A percentile compares a stretch with the other conserved stretches of the same genome.
Conservation (phyloP, 2,113 vertebrate species). For the Ia io region DNA sequence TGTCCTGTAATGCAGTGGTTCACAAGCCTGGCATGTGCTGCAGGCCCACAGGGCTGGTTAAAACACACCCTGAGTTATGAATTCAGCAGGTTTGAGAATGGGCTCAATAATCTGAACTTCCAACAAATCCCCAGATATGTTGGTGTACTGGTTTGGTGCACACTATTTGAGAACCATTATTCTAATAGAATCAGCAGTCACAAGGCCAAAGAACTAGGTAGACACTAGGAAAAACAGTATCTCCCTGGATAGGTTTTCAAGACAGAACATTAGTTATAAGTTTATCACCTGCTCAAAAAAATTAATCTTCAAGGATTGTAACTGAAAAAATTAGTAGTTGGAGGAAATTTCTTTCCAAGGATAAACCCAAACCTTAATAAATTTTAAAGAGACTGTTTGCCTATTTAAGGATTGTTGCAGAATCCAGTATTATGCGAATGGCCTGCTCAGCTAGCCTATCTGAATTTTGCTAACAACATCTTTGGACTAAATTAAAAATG, state of each 20-base stretch:
- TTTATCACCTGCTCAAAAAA: slow-evolving; percentile 22
- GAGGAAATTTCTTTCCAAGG: slow-evolving; percentile 19
- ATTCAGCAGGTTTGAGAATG: not conserved
- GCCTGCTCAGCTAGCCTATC: not conserved
- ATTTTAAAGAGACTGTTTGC: not conserved
- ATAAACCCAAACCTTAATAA: not conserved
- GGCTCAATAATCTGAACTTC: not conserved
- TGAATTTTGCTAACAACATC: not conserved
- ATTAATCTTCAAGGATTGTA: not conserved
- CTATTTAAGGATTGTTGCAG: not conserved
- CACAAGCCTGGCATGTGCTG: not conserved
- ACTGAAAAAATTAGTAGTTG: not conserved
- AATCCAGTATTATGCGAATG: not conserved
- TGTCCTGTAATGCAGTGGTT: not conserved
- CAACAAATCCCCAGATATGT: not conserved
- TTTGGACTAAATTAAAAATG: slow-evolving; percentile 23
- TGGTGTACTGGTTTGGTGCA: not conserved
- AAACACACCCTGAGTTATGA: not conserved
- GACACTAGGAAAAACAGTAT: not conserved
- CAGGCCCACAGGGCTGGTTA: not conserved
- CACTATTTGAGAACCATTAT: not conserved
- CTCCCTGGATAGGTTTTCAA: not conserved
- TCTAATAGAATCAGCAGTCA: not conserved
- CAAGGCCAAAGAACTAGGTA: not conserved
- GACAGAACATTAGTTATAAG: not conserved